Conservation (phyloP, 2,797 vertebrate genomes). For the Falco cherrug region DNA sequence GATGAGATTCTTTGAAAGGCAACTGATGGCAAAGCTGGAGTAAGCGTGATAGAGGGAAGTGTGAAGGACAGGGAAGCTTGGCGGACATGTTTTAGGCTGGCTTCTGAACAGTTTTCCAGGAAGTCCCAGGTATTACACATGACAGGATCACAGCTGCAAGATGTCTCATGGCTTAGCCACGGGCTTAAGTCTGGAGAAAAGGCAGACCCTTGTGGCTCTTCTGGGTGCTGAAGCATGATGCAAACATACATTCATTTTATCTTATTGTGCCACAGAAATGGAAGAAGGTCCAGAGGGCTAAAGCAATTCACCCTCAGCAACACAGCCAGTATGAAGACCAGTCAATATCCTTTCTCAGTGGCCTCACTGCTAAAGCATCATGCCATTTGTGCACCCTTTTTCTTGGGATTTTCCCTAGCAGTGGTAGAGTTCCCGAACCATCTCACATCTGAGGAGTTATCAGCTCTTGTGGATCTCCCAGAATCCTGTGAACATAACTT, state of each 20-base stretch:
- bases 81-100: not conserved
- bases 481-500: not conserved
- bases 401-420: not conserved
- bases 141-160: not conserved
- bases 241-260: not conserved
- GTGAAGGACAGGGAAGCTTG: not conserved
- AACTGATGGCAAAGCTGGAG: not conserved
- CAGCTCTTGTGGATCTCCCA: not conserved
- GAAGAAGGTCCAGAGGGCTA: not conserved
- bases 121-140: not conserved
- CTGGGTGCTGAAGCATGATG: not conserved
- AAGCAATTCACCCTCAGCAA: not conserved
- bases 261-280: not conserved
- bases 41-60: not conserved
- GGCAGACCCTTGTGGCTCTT: not conserved
- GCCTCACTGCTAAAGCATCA: not conserved
- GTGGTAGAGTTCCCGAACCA: not conserved
- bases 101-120: not conserved
- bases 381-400: not conserved
- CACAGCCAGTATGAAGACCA: not conserved
- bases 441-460: not conserved
- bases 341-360: not conserved
- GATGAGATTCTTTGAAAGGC: not conserved
- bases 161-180: not conserved
- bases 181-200: not conserved